These are phyloP conservation scores for Calephelis nemesis DNA, from an alignment of 1,140 invertebrate genomes.

Conservation along the genomic window DNA sequence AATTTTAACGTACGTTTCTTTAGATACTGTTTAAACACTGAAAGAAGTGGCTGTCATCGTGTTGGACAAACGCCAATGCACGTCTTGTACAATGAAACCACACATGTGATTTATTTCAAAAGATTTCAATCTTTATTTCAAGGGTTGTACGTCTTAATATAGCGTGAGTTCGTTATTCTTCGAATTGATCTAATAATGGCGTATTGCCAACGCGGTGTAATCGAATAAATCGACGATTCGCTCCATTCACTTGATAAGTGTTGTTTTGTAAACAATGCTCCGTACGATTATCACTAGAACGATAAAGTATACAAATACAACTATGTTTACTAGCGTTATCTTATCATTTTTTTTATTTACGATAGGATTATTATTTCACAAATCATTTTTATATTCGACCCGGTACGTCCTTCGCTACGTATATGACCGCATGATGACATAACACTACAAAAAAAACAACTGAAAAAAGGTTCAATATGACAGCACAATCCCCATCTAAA, in stretches of 20 bases:
- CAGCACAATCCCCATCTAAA: no score
- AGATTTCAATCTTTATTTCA: neutral
- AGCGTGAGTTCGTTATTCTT: neutral
- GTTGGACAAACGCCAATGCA: slow-evolving; percentile 51
- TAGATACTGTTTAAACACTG: slow-evolving; percentile 49
- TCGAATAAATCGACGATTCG: slow-evolving; percentile 25
- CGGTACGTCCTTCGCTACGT: no score
- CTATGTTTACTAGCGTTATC: neutral
- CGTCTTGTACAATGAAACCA: slow-evolving; percentile 19
- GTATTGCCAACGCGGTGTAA: slow-evolving; percentile 26
- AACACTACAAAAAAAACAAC: no score
- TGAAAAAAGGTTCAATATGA: no score
- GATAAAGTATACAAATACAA: slow-evolving; percentile 23
- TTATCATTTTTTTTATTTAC: neutral
- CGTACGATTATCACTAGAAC: slow-evolving; percentile 26
- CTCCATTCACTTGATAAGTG: slow-evolving; percentile 32
- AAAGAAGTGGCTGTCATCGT: slow-evolving; percentile 44
- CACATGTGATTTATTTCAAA: neutral
- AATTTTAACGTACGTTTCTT: slow-evolving; percentile 35
- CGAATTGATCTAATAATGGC: slow-evolving; percentile 24
- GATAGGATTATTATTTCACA: no score
- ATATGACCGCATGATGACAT: no score
- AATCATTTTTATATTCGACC: no score
- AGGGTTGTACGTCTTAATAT: neutral
- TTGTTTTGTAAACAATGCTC: slow-evolving; percentile 55